Conservation (phyloP, 1,140 invertebrate genomes). For the Anagrus nilaparvatae region DNA sequence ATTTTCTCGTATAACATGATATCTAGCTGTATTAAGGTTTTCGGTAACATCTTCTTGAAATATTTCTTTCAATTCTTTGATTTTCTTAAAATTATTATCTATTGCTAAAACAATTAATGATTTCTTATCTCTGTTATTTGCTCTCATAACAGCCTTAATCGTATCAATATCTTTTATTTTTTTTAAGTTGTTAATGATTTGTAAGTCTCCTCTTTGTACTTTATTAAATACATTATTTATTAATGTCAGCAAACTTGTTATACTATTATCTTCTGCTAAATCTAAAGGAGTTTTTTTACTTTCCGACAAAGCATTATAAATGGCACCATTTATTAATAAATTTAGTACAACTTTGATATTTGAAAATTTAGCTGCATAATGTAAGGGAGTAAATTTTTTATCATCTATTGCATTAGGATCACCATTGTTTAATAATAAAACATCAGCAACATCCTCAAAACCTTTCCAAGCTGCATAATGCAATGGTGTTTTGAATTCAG, state of each 20-base stretch:
- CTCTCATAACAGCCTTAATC: not conserved
- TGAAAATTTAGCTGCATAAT: constrained; percentile 12
- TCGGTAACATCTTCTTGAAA: not conserved
- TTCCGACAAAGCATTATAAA: constrained; percentile 32
- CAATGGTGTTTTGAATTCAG: not conserved
- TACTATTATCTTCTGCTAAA: constrained; percentile 9
- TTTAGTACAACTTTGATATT: constrained; percentile 7
- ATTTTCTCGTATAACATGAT: not conserved
- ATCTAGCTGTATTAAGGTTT: not conserved
- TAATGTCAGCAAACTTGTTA: constrained; percentile 12
- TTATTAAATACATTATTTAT: constrained; percentile 14
- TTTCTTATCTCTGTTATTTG: not conserved
- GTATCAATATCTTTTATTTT: not conserved
- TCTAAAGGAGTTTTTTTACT: constrained; percentile 11
- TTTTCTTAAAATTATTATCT: not conserved
- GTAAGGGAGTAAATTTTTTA: too few relatives aligned
- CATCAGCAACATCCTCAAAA: constrained; percentile 6
- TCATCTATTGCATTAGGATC: too few relatives aligned
- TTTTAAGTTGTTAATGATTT: not conserved
- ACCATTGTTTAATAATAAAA: constrained; percentile 18
- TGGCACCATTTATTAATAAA: constrained; percentile 14
- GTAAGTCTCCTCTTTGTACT: not conserved
- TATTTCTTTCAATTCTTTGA: not conserved
- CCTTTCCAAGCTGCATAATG: constrained; percentile 1
- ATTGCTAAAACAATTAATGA: not conserved